Percentiles rank a stretch among this genome's conserved stretches.
phyloP scores from a whole-genome alignment of 2,113 vertebrate species.

The Condylura cristata region DNA sequence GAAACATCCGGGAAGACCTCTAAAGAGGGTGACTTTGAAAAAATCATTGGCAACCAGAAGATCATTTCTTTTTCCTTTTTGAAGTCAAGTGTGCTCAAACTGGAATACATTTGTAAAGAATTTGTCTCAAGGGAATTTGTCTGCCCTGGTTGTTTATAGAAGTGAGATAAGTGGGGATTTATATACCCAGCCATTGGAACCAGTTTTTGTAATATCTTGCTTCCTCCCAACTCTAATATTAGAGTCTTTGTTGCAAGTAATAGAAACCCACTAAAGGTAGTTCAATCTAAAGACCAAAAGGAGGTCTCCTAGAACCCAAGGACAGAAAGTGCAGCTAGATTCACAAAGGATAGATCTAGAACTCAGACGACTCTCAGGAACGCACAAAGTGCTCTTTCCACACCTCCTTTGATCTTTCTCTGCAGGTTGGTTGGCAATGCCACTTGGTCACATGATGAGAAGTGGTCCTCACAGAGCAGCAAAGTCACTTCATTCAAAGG shows the following conservation, averaged over 20 bases:
- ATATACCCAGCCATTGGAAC: not conserved
- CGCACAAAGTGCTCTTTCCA: not conserved
- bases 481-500: not conserved
- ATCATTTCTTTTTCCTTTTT: not conserved
- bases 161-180: not conserved
- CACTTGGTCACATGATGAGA: not conserved
- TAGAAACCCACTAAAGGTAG: not conserved
- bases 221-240: not conserved
- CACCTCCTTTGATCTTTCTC: not conserved
- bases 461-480: not conserved
- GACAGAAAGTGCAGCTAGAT: not conserved
- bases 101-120: not conserved
- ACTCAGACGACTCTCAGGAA: not conserved
- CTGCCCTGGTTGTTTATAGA: not conserved
- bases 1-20: not conserved
- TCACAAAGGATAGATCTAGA: not conserved
- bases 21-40: not conserved
- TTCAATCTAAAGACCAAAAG: not conserved
- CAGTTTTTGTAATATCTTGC: not conserved
- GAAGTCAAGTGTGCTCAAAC: not conserved
- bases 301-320: not conserved
- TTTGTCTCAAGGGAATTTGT: not conserved
- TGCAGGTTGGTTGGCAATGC: not conserved
- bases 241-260: not conserved
- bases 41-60: not conserved